Evolutionary conservation across 2,888 invertebrate genomes (phyloP), one percentile per base, ranked within the genome.

Genomic region (Psylliodes chrysocephalus): DNA sequence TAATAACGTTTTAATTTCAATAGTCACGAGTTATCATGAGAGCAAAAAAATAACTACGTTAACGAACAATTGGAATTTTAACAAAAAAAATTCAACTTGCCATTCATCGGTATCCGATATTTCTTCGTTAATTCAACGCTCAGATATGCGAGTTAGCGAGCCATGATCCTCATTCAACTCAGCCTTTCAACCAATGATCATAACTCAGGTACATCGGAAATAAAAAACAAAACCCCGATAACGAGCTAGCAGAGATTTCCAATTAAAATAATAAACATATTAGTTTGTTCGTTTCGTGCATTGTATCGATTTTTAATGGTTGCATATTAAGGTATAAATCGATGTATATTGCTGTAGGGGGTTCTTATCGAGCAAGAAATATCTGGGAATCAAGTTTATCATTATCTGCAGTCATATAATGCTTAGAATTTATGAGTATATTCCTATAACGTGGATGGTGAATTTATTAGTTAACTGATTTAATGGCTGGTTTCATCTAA

Each of bases 231-330:
- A 63, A 63, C 53, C 54, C 46, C 14, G 63, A 46, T 63, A 63
- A 59, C 54, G 18, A 59, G 57, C 44, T 7, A 44, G 30, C 35
- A 28, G 42, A 46, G 53, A 47, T 15, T 38, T 5, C 15, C 42
- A 47, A 63, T 63, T 63, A 63, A 53, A 63, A 63, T 63, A 63
- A 63, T 63, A 63, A 59, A 59, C 63, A 47, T 59, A 63, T 63
- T 63, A 59, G 47, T 52, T 57, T 47, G 54, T 17, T 63, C 22
- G 59, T 35, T 53, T 35, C 40, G 57, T 38, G 42, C 18, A 18
- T 30, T 30, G 35, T 22, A 22, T 38, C 10, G 57, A 46, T 56
- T 38, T 51, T 51, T 22, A 51, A 14, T 42, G 51, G 33, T 19
- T 17, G 18, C 25, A 42, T 49, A 56, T 42, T 52, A 60, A 22